Base-by-base conservation (phyloP, 1,140 invertebrate species). In the Leucophenga varia region DNA sequence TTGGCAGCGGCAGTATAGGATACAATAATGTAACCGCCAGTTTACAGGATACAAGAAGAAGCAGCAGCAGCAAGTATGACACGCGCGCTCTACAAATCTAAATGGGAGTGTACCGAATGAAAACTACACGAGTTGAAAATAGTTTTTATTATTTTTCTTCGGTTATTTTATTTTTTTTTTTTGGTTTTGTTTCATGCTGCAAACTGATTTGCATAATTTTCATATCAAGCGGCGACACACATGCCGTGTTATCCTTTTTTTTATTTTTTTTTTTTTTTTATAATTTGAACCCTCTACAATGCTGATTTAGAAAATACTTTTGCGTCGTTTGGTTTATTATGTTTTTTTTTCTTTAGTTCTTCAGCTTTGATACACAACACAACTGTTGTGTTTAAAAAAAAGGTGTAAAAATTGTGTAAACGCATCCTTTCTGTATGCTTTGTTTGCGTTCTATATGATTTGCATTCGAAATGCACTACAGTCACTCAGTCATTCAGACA, bases 331-430 rank as follows among this genome's bases (percentile, higher is more conserved):
- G n/a, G n/a, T n/a, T n/a, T n/a, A n/a, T n/a, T n/a, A 32, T 25
- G 16, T 41, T 12, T 31, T 41, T 28, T 14, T n/a, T n/a, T n/a
- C n/a, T n/a, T n/a, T n/a, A n/a, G n/a, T 38, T 38, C n/a, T 9
- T 22, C 43, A 20, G 16, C 30, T 32, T 16, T 40, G 25, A 28
- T 28, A 41, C 25, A 41, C n/a, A 41, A 41, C 48, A 18, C 61
- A 52, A 55, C 52, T 50, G 44, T 30, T 30, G 42, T 37, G 21
- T 35, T 19, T 47, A 64, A 61, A 58, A 69, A 30, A 37, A 60
- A 70, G 65, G 65, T 70, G 65, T 69, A 65, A 65, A 65, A 60
- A 70, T 55, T 56, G 58, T 60, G 55, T 59, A 69, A 70, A 64
- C 56, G 58, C 61, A 69, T 70, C 52, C 57, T 60, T 63, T 63